Evolutionary conservation across 2,797 vertebrate species (phyloP).

Genomic region (Esox lucius): DNA sequence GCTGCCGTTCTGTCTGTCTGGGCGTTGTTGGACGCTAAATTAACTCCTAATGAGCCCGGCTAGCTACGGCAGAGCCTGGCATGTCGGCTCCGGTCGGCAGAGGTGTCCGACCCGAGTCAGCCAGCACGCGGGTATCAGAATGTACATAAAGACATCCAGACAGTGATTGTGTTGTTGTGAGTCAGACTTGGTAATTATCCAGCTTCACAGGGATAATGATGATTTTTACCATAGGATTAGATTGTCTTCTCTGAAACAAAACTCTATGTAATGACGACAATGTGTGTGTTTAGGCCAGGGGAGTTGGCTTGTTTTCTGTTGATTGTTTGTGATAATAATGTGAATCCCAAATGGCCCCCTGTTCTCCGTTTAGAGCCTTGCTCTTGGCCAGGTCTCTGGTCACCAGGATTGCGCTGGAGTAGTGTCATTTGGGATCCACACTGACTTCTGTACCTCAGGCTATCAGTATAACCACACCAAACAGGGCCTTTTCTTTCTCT

Average conservation of each 20-base stretch:
- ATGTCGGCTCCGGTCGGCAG: slow-evolving; percentile 22
- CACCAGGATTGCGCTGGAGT: neutral
- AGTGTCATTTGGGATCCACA: neutral
- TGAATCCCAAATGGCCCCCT: neutral
- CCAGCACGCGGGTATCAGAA: slow-evolving; percentile 1
- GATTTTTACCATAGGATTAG: slow-evolving; percentile 33
- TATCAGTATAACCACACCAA: slow-evolving; percentile 27
- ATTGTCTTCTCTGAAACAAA: slow-evolving; percentile 26
- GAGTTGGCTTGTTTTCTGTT: slow-evolving; percentile 33
- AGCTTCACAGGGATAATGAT: slow-evolving; percentile 33
- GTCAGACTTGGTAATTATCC: slow-evolving; percentile 41
- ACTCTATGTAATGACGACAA: neutral
- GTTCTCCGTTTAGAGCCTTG: neutral
- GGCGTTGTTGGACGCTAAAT: slow-evolving; percentile 38
- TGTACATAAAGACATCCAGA: slow-evolving; percentile 6
- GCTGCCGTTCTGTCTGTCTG: slow-evolving; percentile 28
- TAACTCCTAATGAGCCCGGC: slow-evolving; percentile 41
- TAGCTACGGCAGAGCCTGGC: slow-evolving; percentile 44
- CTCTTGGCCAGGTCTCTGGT: neutral
- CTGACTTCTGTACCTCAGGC: slow-evolving; percentile 56
- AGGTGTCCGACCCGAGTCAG: neutral
- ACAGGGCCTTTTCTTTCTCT: slow-evolving; percentile 39
- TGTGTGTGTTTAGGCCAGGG: slow-evolving; percentile 5
- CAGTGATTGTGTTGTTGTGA: slow-evolving; percentile 3
- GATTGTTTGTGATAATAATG: slow-evolving; percentile 42